Base-by-base conservation (phyloP, 2,888 invertebrate genomes). In the Bellardia bayeri region DNA sequence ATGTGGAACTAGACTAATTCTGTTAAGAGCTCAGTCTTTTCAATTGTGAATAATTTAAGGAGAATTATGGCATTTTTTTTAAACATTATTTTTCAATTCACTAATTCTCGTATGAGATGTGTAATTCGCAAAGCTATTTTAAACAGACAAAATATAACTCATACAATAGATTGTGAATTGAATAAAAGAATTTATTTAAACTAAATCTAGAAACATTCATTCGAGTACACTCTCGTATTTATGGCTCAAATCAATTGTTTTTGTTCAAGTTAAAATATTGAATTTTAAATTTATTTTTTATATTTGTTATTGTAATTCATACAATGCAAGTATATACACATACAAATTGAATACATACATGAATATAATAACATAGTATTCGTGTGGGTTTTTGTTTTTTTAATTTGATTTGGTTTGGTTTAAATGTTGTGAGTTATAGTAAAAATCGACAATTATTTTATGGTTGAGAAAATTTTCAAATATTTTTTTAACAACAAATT, bases 401-500 rank as follows among this genome's bases (percentile, higher is more conserved):
- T 23, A 23, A 23, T 23, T 23, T 51, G 37, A 23, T 61, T 23
- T 75, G 14, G 40, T 63, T 78, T 40, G 51, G 45, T 72, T 84
- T 37, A 56, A 66, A 72, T 74, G 56, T 79, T 79, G 72, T 66
- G 58, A 54, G 54, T 54, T 58, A 69, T 71, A 14, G 23, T 61
- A 58, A 64, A 61, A 82, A 84, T 81, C 72, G 78, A 74, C 84
- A 87, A 84, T 87, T 87, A 84, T 82, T 83, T 84, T 81, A 84
- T 74, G 82, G 84, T 84, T 87, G 84, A 82, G 78, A 64, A 72
- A 81, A 74, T 82, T 87, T 87, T 68, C 84, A 84, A 87, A 87
- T 82, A 84, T 74, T 84, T 82, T 78, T 80, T 61, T 13, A 11
- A 45, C 45, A 49, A 66, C 71, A 84, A 66, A 63, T 56, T 75